Evolutionary conservation across 2,888 invertebrate genomes (phyloP), one percentile per base, ranked within the genome.

Genomic region (Oasisia sp.): DNA sequence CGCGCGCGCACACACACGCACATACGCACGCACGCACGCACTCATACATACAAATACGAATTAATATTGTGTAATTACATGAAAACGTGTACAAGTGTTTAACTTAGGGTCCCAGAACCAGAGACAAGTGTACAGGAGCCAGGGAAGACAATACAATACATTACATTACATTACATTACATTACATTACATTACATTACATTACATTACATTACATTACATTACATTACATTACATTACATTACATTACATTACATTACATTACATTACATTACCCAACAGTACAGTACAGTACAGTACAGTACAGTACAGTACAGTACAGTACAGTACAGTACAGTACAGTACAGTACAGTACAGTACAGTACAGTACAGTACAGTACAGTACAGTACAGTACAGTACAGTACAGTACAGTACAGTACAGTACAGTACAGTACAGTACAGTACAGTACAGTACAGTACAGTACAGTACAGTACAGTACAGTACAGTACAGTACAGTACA

Each of bases 301-400:
- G n/a, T n/a, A n/a, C n/a, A n/a, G n/a, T n/a, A n/a, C n/a, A n/a
- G n/a, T n/a, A n/a, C n/a, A n/a, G n/a, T n/a, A n/a, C n/a, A n/a
- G 8, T 45, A 45, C 45, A 45, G 7, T 45, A 89, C 89, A 32
- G 11, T 89, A 89, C 89, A 89, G 11, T 89, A 93, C 93, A 32
- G 14, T 58, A 12, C 27, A 58, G 14, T 19, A 12, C 27, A 58
- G 14, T 19, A 12, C 2, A 58, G 0, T 58, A 19, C 27, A 58
- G 12, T 58, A 12, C 19, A 58, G 14, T 11, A 11, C 19, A 12
- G 14, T 58, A 3, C 19, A 19, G 14, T 12, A 11, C 3, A 58
- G 14, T 12, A 19, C 19, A 11, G 14, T 12, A 19, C 19, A 58
- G 14, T 7, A 12, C 27, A 19, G 14, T 58, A 89, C 32, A 90